Base-by-base conservation (phyloP, 2,797 vertebrate genomes). In the Molossus molossus region DNA sequence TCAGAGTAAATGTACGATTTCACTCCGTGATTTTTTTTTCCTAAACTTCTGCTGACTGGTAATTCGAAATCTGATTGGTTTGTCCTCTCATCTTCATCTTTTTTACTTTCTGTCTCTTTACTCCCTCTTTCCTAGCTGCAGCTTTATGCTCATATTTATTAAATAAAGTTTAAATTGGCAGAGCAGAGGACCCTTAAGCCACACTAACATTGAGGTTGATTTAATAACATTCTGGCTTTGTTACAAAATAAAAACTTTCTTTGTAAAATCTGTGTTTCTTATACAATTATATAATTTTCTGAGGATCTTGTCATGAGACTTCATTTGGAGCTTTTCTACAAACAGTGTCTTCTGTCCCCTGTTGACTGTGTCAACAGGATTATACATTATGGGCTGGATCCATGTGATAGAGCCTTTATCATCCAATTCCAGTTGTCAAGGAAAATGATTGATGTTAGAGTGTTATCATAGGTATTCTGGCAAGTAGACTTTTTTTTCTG, bases 1-100 rank as follows among this genome's bases (percentile, higher is more conserved):
- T 98, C 98, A 57, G 94, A 98, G 98, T 98, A 98, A 98, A 98
- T 98, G 98, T 98, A 98, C 75, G 72, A 98, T 98, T 98, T 98
- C 98, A 98, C 97, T 98, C 25, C 58, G 97, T 98, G 97, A 98
- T 98, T 98, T 98, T 95, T 60, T 92, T 97, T 93, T 94, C 95
- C 92, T 97, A 97, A 98, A 95, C 81, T 97, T 98, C 97, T n/a
- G 15, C 95, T 98, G 97, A 96, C 98, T 98, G 97, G 96, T 98
- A 98, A 98, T 97, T 98, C 97, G 96, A 98, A 97, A 96, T 97
- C 87, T 94, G 83, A 97, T 94, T 98, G 98, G 96, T 98, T 98
- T 98, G 97, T 98, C 97, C 97, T 97, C 94, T 98, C 98, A 98
- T 98, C 82, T 96, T 91, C 97, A 98, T 98, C 86, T 97, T 97